Evolutionary conservation across 2,113 vertebrate genomes (phyloP).

Genomic region (Nannospalax galili): DNA sequence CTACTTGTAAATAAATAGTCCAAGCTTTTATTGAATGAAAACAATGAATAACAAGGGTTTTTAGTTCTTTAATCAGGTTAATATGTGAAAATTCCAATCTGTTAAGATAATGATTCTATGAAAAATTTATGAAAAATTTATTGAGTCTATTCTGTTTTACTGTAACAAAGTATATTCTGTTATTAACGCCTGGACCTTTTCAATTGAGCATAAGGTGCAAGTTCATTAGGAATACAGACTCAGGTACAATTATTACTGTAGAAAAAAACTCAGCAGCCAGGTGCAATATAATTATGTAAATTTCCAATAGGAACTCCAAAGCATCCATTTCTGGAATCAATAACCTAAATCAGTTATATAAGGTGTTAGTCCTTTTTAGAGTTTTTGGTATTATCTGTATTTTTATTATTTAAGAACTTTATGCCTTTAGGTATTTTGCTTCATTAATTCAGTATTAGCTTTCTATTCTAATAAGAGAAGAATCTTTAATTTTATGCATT

Average conservation of each 20-base stretch:
- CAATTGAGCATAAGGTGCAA: background rate
- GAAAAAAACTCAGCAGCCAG: background rate
- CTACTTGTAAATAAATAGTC: background rate
- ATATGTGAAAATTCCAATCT: background rate
- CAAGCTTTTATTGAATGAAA: background rate
- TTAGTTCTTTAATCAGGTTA: constrained; percentile 28
- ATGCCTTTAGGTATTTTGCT: background rate
- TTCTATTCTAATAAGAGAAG: background rate
- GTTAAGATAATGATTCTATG: background rate
- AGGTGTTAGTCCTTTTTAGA: background rate
- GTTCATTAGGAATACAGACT: accelerated
- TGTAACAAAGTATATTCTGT: background rate
- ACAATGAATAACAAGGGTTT: background rate
- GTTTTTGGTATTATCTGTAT: background rate
- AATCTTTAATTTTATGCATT: background rate
- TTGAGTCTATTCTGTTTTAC: background rate
- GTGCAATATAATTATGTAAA: background rate
- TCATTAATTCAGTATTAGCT: background rate
- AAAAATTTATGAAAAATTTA: background rate
- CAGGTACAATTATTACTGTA: background rate
- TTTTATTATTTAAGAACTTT: background rate
- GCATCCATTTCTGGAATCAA: background rate
- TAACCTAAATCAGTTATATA: background rate
- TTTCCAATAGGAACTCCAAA: background rate
- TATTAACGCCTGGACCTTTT: background rate